These are phyloP conservation scores for Isaurus tuberculatus DNA, from an alignment of 92 coral and sea anemone species.

Conservation along the genomic window DNA sequence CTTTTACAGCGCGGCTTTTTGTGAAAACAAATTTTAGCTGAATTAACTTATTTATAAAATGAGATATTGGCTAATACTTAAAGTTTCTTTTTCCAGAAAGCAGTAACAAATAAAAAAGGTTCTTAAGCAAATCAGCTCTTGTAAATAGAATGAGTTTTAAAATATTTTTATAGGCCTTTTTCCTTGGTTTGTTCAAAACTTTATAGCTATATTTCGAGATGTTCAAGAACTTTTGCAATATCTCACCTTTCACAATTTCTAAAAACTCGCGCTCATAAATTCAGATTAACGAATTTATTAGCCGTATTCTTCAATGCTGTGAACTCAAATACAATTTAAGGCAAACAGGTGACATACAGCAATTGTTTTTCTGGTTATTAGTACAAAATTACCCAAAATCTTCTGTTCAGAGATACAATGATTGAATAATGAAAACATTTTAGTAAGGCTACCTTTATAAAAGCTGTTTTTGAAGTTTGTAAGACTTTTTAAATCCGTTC, in stretches of 20 bases:
- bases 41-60: too few species aligned
- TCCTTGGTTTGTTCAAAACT: background rate
- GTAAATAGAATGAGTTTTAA: background rate
- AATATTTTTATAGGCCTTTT: background rate
- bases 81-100: too few species aligned
- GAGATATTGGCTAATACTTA: too few species aligned
- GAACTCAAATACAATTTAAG: background rate
- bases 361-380: constrained; percentile 20
- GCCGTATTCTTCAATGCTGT: constrained; percentile 30
- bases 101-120: too few species aligned
- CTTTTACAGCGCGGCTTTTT: background rate
- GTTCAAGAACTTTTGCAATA: background rate
- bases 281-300: background rate
- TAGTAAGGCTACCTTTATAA: background rate
- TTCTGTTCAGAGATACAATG: constrained; percentile 26
- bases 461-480: background rate
- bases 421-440: constrained; percentile 9
- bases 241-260: constrained; percentile 35
- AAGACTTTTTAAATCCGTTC: constrained; percentile 12
- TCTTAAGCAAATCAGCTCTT: background rate
- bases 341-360: constrained; percentile 15
- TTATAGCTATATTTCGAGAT: too few species aligned
- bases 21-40: background rate
- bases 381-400: constrained; percentile 23
- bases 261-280: background rate